These are phyloP conservation scores for Emberiza fucata DNA, from an alignment of 2,113 vertebrate genomes.

Conservation along the genomic window DNA sequence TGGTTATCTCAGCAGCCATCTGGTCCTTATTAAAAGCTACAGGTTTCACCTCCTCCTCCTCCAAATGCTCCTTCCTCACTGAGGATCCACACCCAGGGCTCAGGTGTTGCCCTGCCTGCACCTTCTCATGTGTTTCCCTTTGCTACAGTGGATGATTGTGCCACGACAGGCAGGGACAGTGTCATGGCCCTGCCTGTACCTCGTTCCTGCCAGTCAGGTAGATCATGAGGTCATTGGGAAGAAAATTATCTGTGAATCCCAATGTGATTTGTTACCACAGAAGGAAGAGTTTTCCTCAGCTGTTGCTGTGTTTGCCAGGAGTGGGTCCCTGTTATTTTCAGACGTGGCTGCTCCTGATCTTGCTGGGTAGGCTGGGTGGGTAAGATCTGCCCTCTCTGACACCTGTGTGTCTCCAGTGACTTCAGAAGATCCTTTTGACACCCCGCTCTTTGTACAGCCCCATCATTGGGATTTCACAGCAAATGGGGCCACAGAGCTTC, in stretches of 20 bases:
- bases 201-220: not conserved
- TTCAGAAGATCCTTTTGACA: not conserved
- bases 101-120: not conserved
- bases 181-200: not conserved
- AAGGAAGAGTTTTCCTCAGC: not conserved
- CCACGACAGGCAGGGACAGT: not conserved
- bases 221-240: not conserved
- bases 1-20: not conserved
- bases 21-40: not conserved
- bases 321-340: not conserved
- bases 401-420: not conserved
- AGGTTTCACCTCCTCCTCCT: not conserved
- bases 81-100: not conserved
- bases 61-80: not conserved
- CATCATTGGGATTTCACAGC: not conserved
- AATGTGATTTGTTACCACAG: fast-evolving
- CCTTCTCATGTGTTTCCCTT: fast-evolving
- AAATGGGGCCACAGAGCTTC: not conserved
- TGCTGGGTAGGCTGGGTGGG: not conserved
- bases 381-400: not conserved
- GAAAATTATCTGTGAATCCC: not conserved
- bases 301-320: not conserved
- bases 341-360: not conserved
- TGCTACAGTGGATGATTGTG: not conserved
- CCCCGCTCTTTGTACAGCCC: not conserved